Evolutionary conservation across 2,888 invertebrate genomes (phyloP).

Genomic region (Patella caerulea): DNA sequence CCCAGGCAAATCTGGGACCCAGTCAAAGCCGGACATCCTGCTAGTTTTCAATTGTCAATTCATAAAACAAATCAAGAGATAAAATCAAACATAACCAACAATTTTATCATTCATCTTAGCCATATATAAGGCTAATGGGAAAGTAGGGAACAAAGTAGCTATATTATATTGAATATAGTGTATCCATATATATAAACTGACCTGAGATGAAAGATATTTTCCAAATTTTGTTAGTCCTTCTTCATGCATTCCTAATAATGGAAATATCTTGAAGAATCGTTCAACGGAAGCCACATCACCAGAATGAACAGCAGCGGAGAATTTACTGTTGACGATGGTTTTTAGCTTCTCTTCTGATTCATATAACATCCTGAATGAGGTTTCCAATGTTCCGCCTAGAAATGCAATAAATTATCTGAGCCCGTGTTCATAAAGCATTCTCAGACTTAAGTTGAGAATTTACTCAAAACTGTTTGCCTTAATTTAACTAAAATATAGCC

Average conservation of each 20-base stretch:
- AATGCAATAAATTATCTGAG: not conserved
- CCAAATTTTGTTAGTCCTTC: constrained; percentile 92
- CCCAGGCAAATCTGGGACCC: no score
- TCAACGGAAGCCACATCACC: constrained; percentile 93
- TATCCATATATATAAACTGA: constrained; percentile 30
- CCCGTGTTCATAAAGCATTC: no score
- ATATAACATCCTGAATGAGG: constrained; percentile 81
- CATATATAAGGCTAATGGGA: not conserved
- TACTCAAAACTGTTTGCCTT: no score
- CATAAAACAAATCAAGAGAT: no score
- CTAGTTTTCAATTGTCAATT: no score
- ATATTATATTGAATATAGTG: not conserved
- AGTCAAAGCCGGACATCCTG: no score
- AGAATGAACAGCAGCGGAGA: constrained; percentile 86
- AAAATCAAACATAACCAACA: no score
- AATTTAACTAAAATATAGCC: no score
- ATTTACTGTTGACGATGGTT: constrained; percentile 82
- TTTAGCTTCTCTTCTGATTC: constrained; percentile 82
- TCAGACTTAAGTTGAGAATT: no score
- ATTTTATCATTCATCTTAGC: not conserved
- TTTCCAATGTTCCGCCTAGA: constrained; percentile 79
- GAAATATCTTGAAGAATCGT: constrained; percentile 96
- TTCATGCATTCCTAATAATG: constrained; percentile 90
- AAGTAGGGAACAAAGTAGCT: not conserved
- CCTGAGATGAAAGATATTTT: constrained; percentile 87